Evolutionary conservation across 1,140 invertebrate species (phyloP).

Genomic region (Caerostris darwini): DNA sequence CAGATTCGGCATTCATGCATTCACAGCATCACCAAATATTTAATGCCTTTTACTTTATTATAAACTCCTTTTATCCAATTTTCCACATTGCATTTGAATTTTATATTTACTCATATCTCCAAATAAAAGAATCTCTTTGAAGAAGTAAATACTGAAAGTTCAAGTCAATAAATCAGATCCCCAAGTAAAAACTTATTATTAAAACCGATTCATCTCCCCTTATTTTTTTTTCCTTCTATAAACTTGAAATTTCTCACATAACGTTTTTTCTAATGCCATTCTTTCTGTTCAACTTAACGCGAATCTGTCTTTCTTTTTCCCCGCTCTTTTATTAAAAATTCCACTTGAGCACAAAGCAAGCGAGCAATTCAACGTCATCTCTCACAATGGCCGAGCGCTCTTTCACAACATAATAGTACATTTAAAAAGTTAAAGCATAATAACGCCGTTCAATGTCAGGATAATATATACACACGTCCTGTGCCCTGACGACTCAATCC

Average conservation of each 20-base stretch:
- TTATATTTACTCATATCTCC: too few species aligned
- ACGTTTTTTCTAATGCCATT: slow-evolving; percentile 4
- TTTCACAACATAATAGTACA: slow-evolving; percentile 50
- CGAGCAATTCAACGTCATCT: slow-evolving; percentile 15
- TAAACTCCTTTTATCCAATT: too few species aligned
- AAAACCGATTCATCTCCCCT: too few species aligned
- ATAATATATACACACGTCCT: slow-evolving; percentile 33
- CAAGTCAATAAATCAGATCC: too few species aligned
- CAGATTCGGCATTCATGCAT: too few species aligned
- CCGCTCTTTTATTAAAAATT: slow-evolving; percentile 57
- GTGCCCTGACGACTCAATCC: slow-evolving; percentile 56
- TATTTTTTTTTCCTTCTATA: neutral
- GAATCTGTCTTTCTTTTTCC: too few species aligned
- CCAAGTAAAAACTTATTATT: too few species aligned
- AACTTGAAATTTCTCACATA: neutral
- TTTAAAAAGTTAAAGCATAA: slow-evolving; percentile 46
- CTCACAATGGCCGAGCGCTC: slow-evolving; percentile 31
- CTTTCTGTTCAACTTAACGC: slow-evolving; percentile 3
- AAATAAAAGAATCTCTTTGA: too few species aligned
- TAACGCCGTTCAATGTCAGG: neutral
- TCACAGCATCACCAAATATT: too few species aligned
- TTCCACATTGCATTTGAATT: too few species aligned
- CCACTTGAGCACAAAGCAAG: slow-evolving; percentile 23
- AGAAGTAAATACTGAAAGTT: too few species aligned
- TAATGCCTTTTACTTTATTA: too few species aligned